Evolutionary conservation across 2,888 invertebrate genomes (phyloP), one percentile per base, ranked within the genome.

Genomic region (Eupithecia subumbrata): DNA sequence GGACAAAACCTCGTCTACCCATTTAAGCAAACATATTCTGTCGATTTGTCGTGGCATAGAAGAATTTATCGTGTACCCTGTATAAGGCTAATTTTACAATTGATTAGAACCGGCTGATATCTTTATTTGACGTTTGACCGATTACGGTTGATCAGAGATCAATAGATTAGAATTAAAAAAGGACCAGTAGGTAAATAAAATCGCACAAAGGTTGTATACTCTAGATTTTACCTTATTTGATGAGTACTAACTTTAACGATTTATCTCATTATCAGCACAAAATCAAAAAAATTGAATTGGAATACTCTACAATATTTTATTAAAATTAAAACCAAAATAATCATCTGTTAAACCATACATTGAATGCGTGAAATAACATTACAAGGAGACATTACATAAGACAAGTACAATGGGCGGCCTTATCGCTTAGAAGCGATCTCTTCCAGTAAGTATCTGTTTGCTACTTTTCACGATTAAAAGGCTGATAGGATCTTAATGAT

Each of bases 21-120:
- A 85, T 88, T 83, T 83, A 81, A 80, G 73, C 76, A 76, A 80
- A 82, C 72, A 84, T 86, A 90, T 89, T 88, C 88, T 78, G 81
- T 86, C 90, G 88, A 92, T 91, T 91, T 91, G 91, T 91, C 90
- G 79, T 77, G 79, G 80, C 73, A 86, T 85, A 84, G 82, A 85
- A 74, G 79, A 84, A 90, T 91, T 90, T 91, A 91, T 90, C 81
- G 81, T 82, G 76, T 76, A 69, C 67, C 85, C 86, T 76, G 60
- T 86, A 86, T 82, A 83, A 67, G 84, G 85, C 56, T 81, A 84
- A 86, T 79, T 78, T 80, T 74, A 75, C 75, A 69, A 60, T 80
- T 75, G 77, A 79, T 80, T 81, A 56, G 64, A 56, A 69, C 72
- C 68, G 67, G 43, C 8, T 77, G 79, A 79, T 81, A 79, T 78